A percentile compares a stretch with the other conserved stretches of the same genome.
Conservation (phyloP, 2,888 invertebrate genomes). For the Parnassius mnemosyne region DNA sequence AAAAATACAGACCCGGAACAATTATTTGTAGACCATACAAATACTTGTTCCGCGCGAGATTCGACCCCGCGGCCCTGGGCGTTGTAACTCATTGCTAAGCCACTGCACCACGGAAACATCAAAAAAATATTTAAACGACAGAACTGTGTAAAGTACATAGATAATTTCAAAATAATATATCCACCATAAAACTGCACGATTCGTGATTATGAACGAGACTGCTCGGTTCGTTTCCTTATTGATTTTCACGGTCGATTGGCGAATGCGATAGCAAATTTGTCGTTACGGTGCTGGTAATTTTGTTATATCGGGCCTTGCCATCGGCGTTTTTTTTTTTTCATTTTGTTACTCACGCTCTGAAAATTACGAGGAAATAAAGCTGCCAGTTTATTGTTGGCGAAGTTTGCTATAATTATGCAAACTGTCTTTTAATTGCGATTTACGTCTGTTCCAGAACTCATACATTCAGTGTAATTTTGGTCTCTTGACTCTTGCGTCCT, state of each 20-base stretch:
- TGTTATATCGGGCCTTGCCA: conserved; percentile 1
- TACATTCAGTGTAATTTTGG: conserved; percentile 3
- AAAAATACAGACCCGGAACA: too few relatives aligned
- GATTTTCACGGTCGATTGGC: conserved; percentile 24
- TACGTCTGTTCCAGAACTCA: conserved; percentile 10
- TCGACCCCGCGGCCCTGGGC: too few relatives aligned
- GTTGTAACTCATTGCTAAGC: too few relatives aligned
- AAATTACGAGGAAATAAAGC: not conserved
- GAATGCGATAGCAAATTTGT: conserved; percentile 19
- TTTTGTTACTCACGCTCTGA: not conserved
- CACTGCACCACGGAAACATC: too few relatives aligned
- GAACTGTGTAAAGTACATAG: not conserved
- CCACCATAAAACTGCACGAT: conserved; percentile 14
- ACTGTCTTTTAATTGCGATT: conserved; percentile 17
- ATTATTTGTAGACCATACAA: too few relatives aligned
- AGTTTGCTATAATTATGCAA: conserved; percentile 12
- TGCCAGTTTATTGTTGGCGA: conserved; percentile 3
- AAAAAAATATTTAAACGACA: not conserved
- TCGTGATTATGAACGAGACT: conserved; percentile 11
- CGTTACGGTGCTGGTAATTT: conserved; percentile 11
- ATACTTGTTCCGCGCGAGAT: too few relatives aligned
- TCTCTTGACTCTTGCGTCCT: not conserved
- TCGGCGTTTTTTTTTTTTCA: conserved; percentile 1
- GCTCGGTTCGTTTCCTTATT: conserved; percentile 23
- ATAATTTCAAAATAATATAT: conserved; percentile 11